A percentile compares a stretch with the other conserved stretches of the same genome.
Conservation (phyloP, 2,888 invertebrate species). For the Oscheius sp. region DNA sequence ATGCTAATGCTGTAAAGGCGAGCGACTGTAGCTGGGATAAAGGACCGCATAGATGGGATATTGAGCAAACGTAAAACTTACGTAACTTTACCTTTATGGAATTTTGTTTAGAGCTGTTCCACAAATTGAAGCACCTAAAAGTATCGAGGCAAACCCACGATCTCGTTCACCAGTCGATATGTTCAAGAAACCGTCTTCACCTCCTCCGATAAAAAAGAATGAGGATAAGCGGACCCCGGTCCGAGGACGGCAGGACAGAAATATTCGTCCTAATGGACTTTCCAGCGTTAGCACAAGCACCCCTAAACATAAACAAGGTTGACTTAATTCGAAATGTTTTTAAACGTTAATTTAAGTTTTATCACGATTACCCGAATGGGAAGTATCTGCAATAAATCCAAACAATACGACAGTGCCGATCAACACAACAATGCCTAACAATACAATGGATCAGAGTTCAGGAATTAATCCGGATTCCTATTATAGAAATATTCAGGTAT, state of each 20-base stretch:
- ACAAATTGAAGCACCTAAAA: not conserved
- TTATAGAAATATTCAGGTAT: no score
- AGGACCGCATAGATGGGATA: conserved; percentile 13
- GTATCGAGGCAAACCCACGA: no score
- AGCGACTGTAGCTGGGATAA: conserved; percentile 17
- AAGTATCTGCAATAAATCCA: not conserved
- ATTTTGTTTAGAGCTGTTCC: not conserved
- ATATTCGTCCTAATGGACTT: no score
- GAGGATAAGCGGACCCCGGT: not conserved
- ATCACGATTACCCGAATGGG: conserved; percentile 4
- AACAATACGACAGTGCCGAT: not conserved
- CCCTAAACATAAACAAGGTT: no score
- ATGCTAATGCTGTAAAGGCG: not conserved
- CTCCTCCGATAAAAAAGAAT: no score
- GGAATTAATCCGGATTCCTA: no score
- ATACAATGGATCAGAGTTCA: no score
- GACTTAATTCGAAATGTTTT: not conserved
- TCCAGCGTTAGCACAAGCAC: no score
- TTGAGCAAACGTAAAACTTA: not conserved
- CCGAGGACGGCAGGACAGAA: not conserved
- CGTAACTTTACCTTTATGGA: not conserved
- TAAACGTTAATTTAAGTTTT: not conserved
- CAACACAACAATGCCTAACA: not conserved
- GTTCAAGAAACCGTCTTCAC: no score
- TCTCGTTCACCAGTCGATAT: no score